phyloP scores from a whole-genome alignment of 1,140 invertebrate genomes.

The Copidosoma floridanum region DNA sequence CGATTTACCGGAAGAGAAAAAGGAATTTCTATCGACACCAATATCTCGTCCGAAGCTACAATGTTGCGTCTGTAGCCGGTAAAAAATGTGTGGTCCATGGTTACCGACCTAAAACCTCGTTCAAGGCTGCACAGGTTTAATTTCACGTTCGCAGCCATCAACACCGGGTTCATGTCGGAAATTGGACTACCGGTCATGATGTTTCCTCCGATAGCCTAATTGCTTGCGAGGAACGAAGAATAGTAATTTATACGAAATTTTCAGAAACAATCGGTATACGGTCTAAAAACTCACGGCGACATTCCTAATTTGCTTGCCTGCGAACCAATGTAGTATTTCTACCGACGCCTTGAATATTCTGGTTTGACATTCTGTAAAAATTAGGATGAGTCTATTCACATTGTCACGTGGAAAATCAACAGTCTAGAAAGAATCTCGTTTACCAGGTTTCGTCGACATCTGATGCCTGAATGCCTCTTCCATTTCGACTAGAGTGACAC shows the following conservation, averaged over 20 bases:
- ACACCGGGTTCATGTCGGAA: slow-evolving; percentile 90
- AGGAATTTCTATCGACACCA: slow-evolving; percentile 73
- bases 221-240: neutral
- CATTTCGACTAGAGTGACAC: slow-evolving; percentile 76
- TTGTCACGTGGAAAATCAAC: too few relatives aligned
- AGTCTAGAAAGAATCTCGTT: neutral
- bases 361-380: slow-evolving; percentile 60
- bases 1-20: slow-evolving; percentile 54
- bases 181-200: slow-evolving; percentile 95
- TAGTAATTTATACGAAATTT: neutral
- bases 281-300: slow-evolving; percentile 62
- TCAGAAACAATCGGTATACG: too few relatives aligned
- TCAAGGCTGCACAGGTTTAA: slow-evolving; percentile 52
- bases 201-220: slow-evolving; percentile 81
- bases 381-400: too few relatives aligned
- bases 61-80: slow-evolving; percentile 81
- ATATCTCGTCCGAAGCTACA: slow-evolving; percentile 73
- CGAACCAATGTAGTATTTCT: slow-evolving; percentile 92
- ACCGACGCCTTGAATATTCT: slow-evolving; percentile 72
- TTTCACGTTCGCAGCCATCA: slow-evolving; percentile 70
- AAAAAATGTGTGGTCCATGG: slow-evolving; percentile 85
- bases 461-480: slow-evolving; percentile 62
- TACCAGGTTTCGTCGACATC: slow-evolving; percentile 60
- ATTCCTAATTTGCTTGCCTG: slow-evolving; percentile 90
- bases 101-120: slow-evolving; percentile 62